These are phyloP conservation scores for Megamerina dolium DNA, from an alignment of 2,888 invertebrate genomes.

Conservation along the genomic window DNA sequence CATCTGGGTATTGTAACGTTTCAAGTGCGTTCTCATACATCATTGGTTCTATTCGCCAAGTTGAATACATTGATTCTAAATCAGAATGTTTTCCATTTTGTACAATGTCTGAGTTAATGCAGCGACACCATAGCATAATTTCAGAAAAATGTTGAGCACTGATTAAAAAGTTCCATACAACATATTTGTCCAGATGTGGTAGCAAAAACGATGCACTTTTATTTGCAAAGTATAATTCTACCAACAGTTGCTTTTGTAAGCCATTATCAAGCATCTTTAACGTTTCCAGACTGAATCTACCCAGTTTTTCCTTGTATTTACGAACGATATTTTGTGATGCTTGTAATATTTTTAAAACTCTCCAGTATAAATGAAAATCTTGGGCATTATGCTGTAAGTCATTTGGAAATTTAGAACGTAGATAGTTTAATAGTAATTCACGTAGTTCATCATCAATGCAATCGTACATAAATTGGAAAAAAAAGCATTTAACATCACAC, in stretches of 20 bases:
- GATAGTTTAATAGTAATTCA: constrained; percentile 61
- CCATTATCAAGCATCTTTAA: constrained; percentile 40
- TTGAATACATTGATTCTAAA: constrained; percentile 30
- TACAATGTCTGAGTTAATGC: background rate
- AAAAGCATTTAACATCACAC: constrained; percentile 40
- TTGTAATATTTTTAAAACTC: constrained; percentile 34
- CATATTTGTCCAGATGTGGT: constrained; percentile 38
- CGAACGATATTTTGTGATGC: constrained; percentile 24
- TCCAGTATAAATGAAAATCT: constrained; percentile 39
- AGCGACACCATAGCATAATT: constrained; percentile 36
- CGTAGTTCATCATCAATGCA: constrained; percentile 56
- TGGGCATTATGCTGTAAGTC: constrained; percentile 32
- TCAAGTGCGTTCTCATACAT: constrained; percentile 42
- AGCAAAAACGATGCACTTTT: constrained; percentile 36
- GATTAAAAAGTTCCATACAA: constrained; percentile 42
- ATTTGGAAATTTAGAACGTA: constrained; percentile 52
- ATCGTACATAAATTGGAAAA: constrained; percentile 53
- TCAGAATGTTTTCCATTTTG: constrained; percentile 8
- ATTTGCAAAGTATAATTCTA: constrained; percentile 44
- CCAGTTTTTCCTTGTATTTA: constrained; percentile 23
- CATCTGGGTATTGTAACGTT: constrained; percentile 29
- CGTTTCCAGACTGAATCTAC: constrained; percentile 38
- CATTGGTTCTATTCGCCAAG: constrained; percentile 38
- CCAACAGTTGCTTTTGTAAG: constrained; percentile 34
- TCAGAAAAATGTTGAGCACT: constrained; percentile 26